Percentiles rank a stretch among this genome's conserved stretches.
These are phyloP conservation scores for Sarcoramphus papa DNA, from an alignment of 2,797 vertebrate genomes.

Conservation along the genomic window DNA sequence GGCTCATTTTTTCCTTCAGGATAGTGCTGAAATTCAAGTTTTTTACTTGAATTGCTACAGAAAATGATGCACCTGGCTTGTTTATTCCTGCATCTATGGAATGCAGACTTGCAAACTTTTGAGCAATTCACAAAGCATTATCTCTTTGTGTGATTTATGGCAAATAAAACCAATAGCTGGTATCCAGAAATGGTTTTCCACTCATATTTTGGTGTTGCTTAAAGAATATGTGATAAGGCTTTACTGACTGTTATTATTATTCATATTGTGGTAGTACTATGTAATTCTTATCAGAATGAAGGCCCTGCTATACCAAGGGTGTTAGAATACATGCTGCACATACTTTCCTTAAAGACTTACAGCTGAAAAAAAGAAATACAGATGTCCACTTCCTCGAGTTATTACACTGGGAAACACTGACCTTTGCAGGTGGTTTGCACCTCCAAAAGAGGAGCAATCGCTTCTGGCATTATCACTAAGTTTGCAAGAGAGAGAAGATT, in stretches of 20 bases:
- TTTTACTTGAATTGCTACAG: neutral
- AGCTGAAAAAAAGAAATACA: neutral
- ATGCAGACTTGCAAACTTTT: neutral
- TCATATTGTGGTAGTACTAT: neutral
- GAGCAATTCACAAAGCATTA: neutral
- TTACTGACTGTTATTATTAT: neutral
- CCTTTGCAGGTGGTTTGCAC: neutral
- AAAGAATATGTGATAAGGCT: neutral
- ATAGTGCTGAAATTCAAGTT: neutral
- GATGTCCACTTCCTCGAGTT: neutral
- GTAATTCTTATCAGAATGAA: neutral
- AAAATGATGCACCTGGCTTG: neutral
- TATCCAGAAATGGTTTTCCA: neutral
- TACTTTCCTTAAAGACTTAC: neutral
- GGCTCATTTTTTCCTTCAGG: neutral
- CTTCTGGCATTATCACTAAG: neutral
- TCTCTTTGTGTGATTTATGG: neutral
- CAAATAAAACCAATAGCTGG: neutral
- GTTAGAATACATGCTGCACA: neutral
- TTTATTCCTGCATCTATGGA: neutral
- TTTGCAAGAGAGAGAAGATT: neutral
- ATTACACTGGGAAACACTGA: neutral
- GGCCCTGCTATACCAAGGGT: neutral
- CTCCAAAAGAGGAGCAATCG: neutral
- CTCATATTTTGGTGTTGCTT: neutral